Conservation (phyloP, 2,113 vertebrate genomes). For the Melanostigma gelatinosum region DNA sequence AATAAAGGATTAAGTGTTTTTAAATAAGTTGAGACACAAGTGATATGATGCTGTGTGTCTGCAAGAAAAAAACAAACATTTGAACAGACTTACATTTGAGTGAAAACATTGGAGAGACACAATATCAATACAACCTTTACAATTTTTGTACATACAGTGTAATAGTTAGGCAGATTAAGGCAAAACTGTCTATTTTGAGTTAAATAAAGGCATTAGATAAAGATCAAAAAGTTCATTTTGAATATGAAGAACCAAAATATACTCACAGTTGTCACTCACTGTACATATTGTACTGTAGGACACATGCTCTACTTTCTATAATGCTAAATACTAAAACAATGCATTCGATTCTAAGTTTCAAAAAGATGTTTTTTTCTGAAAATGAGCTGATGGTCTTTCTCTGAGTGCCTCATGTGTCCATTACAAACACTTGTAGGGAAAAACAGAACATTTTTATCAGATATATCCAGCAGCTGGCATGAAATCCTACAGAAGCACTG, state of each 20-base stretch:
- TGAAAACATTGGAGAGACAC: conserved; percentile 72
- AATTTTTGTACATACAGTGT: conserved; percentile 54
- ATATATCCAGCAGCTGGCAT: conserved; percentile 32
- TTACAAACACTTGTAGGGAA: conserved; percentile 48
- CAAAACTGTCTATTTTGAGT: conserved; percentile 61
- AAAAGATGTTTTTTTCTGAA: background rate
- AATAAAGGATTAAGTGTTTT: conserved; percentile 35
- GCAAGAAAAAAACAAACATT: conserved; percentile 21
- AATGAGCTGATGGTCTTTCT: conserved; percentile 12
- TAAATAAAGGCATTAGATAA: conserved; percentile 38
- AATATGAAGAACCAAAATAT: conserved; percentile 13
- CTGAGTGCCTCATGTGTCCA: conserved; percentile 38
- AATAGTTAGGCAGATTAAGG: conserved; percentile 75
- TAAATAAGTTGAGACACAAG: conserved; percentile 40
- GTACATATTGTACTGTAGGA: background rate
- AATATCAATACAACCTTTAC: conserved; percentile 72
- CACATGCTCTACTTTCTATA: background rate
- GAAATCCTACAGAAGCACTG: conserved; percentile 30
- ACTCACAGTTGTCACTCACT: conserved; percentile 10
- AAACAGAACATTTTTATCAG: conserved; percentile 27
- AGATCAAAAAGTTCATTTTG: conserved; percentile 13
- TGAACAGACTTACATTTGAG: conserved; percentile 64
- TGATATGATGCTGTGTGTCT: conserved; percentile 32
- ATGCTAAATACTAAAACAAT: background rate
- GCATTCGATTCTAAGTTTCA: background rate